Base-by-base conservation (phyloP, 2,888 invertebrate genomes). In the Eupithecia pulchellata region DNA sequence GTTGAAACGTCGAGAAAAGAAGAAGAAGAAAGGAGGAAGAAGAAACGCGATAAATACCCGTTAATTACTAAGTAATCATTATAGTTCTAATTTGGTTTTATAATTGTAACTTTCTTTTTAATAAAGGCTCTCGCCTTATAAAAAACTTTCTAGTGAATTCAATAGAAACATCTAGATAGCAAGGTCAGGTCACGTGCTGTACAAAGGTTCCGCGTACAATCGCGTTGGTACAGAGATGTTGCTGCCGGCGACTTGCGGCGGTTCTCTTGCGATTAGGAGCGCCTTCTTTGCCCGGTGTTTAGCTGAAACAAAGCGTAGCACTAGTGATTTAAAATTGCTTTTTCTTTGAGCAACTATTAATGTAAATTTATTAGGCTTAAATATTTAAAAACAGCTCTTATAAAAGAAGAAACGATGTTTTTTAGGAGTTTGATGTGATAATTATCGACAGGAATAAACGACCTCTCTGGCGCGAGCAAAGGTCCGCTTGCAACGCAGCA, bases 141-240 rank as follows among this genome's bases (percentile, higher is more conserved):
- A 47, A 47, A 6, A 1, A 4, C 9, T 52, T 13, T 20, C 52
- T 52, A 25, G 2, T 30, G 8, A 6, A 27, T 25, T 55, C 27
- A 14, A 25, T n/a, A n/a, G n/a, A n/a, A n/a, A n/a, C n/a, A n/a
- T n/a, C n/a, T n/a, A n/a, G n/a, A 17, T 39, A 3, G 39, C 2
- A n/a, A 47, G 2, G 42, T 29, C 27, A 55, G 27, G 62, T 92
- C 90, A 93, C 78, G 92, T 91, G 0, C 90, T 88, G 69, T 94
- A 94, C 0, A 94, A 75, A 1, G 94, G 94, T 74, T 94, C 94
- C 0, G 92, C 88, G 75, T 93, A 93, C 0, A 93, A 79, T 64
- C 93, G 81, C 0, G 93, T 89, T 0, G 91, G 90, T 1, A 83
- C 85, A 1, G 92, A 91, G 0, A 89, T 85, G 75, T 88, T 89